Base-by-base conservation (phyloP, 2,113 vertebrate species). In the Coptodon rendalli region DNA sequence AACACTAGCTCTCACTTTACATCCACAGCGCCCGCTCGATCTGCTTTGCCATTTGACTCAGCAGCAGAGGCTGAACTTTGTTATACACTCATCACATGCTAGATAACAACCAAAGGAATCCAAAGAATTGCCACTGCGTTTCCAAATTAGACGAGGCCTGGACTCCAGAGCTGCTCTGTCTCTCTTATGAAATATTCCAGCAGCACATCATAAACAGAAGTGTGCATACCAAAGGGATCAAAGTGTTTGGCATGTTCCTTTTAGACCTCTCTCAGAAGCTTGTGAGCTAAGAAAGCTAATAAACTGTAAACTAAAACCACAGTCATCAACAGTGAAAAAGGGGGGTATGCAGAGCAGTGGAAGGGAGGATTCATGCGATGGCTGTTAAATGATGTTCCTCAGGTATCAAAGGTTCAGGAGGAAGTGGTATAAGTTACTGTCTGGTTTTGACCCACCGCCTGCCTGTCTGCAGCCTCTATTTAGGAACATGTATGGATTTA, bases 381-480 rank as follows among this genome's bases (percentile, higher is more conserved):
- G 9, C 57, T 87, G 48, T 90, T 91, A 87, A 89, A 93, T 92
- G 80, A 68, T 82, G 87, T 89, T 93, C 82, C 86, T 13, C 0
- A 2, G 63, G 89, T 85, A 73, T 91, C 86, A 89, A 68, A 31
- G 81, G 90, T 85, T 87, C 78, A 91, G 56, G 85, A 92, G 94
- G 95, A 95, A 95, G 92, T 89, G 92, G 91, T 94, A 22, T 94
- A 43, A 73, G 93, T 96, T 96, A 94, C 95, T 24, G 84, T 87
- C 87, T 66, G 81, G 84, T 84, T 92, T 85, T 9, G 81, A 90
- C 27, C 53, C 22, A 91, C 59, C 89, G 92, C 93, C 95, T 83
- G 88, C 81, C 79, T 94, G 94, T 94, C 95, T 91, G 89, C 90
- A 31, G 68, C 9, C 85, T 93, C 88, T 93, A 95, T 94, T 95